Base-by-base conservation (phyloP, 2,888 invertebrate species). In the Scotopteryx bipunctaria region DNA sequence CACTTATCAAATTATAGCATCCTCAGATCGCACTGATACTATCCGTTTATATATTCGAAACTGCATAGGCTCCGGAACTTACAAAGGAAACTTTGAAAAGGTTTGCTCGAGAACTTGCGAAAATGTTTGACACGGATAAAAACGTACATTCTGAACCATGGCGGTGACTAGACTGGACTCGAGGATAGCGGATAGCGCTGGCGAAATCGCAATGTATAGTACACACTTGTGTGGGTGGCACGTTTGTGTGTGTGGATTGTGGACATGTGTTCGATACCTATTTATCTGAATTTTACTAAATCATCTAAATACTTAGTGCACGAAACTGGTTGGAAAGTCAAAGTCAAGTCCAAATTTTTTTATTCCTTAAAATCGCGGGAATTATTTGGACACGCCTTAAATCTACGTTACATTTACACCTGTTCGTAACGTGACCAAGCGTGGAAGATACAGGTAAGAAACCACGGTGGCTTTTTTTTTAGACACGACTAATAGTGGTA, bases 71-170 rank as follows among this genome's bases (percentile, higher is more conserved):
- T 25, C 14, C 21, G 17, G 17, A 37, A 41, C 31, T 32, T 37
- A 19, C 13, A 1, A 15, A 40, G 21, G 16, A 32, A 41, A 41
- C 19, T 43, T 42, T 32, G 23, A 40, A 21, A 35, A 16, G 25
- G 17, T 33, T 27, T 25, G 4, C 19, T 15, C 42, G 40, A 37
- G 21, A 53, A 54, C 44, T 54, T 38, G 43, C 47, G 48, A 29
- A 25, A 42, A 29, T 37, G 31, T 1, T 11, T 33, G 11, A 17
- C 37, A 15, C 21, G 9, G 9, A 32, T 13, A 11, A 15, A 47
- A 33, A 38, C 53, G 53, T 43, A 15, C 53, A 53, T 47, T 27
- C 47, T 53, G 47, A 23, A 29, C 38, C 21, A 21, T 19, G 6
- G 27, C 43, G 19, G 5, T 21, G 43, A 53, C 37, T 47, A 38